Evolutionary conservation across 2,113 vertebrate species (phyloP).

Genomic region (Micromys minutus): DNA sequence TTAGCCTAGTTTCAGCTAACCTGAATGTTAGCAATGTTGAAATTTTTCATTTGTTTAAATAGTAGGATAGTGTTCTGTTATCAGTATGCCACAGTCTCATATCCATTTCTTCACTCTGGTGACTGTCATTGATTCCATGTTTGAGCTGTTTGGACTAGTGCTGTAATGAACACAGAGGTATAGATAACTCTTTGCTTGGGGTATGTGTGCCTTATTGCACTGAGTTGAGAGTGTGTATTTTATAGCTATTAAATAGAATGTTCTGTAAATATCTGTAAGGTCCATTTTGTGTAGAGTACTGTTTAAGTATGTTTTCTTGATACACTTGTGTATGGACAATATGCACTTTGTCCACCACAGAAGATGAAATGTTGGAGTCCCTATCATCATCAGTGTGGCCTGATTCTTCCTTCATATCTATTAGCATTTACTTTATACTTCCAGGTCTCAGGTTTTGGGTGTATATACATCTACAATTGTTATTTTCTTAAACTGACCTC

Average conservation of each 20-base stretch:
- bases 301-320: neutral
- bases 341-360: neutral
- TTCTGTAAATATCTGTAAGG: neutral
- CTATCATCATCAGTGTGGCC: neutral
- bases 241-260: neutral
- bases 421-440: neutral
- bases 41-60: neutral
- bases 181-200: neutral
- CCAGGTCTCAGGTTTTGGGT: neutral
- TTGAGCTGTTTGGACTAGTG: neutral
- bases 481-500: neutral
- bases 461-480: neutral
- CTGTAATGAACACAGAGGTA: neutral
- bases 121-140: neutral
- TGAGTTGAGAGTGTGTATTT: neutral
- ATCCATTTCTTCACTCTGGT: neutral
- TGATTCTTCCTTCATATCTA: neutral
- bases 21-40: neutral
- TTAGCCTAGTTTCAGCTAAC: neutral
- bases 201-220: neutral
- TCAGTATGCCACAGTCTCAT: neutral
- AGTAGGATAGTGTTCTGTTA: neutral
- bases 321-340: neutral
- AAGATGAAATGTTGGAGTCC: neutral
- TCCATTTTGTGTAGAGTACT: neutral